A percentile compares a stretch with the other conserved stretches of the same genome.
phyloP scores from a whole-genome alignment of 2,113 vertebrate genomes.

The Carollia perspicillata region DNA sequence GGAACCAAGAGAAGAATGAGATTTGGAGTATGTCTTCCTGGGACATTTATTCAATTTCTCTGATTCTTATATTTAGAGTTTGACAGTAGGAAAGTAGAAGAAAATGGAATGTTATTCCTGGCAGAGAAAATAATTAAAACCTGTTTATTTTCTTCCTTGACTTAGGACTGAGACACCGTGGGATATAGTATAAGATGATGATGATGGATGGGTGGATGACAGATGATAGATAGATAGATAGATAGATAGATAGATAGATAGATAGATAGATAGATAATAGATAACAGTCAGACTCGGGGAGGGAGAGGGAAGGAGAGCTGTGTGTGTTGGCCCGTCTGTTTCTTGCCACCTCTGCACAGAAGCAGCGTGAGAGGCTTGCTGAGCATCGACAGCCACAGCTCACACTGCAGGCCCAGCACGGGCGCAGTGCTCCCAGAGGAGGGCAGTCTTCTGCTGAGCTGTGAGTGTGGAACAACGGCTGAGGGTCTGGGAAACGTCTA shows the following conservation, averaged over 20 bases:
- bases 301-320: background rate
- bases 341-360: background rate
- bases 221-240: background rate
- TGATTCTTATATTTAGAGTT: background rate
- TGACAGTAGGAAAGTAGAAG: background rate
- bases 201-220: background rate
- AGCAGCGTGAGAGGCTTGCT: background rate
- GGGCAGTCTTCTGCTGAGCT: background rate
- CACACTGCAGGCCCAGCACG: background rate
- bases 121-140: background rate
- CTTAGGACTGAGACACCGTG: background rate
- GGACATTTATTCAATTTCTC: background rate
- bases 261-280: background rate
- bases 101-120: background rate
- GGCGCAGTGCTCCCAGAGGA: background rate
- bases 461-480: background rate
- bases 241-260: background rate
- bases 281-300: background rate
- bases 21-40: background rate
- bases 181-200: background rate
- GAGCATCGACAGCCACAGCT: background rate
- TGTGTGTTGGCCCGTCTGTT: background rate
- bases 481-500: background rate
- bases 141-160: background rate
- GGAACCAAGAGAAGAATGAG: background rate